Evolutionary conservation across 2,113 vertebrate genomes (phyloP), one percentile per base, ranked within the genome.

Genomic region (Drymodes brunneopygia): DNA sequence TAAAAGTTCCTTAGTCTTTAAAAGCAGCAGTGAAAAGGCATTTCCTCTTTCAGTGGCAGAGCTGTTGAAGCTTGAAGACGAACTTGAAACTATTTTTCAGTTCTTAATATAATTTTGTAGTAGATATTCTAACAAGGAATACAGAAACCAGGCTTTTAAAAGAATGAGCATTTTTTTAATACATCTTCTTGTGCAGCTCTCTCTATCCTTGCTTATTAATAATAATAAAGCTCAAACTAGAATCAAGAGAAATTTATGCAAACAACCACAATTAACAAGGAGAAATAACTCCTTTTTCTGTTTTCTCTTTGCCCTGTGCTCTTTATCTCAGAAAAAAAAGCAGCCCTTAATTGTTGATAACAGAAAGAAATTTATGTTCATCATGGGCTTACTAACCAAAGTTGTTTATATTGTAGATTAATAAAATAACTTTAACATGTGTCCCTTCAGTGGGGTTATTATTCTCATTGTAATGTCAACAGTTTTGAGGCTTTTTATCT

Each of bases 1-100:
- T 99, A 95, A 97, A 97, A 42, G 12, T 67, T 78, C 20, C 28
- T 31, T 33, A 0, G 9, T 53, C 29, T 77, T 85, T 56, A 12
- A 27, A 64, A 74, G 27, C 1, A 10, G 25, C 33, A 1, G 42
- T 58, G 72, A 50, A 70, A 64, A 71, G 36, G 33, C 10, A 6
- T 58, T 61, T 54, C n/a, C 4, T 0, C 22, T 48, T 75, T 69
- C 27, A 25, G 20, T 5, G 50, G 15, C 54, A 36, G 79, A 88
- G n/a, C 38, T 67, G 47, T 14, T 2, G 4, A 15, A 70, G 50
- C 61, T 25, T 27, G 35, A 61, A 65, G 42, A 45, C 20, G 54
- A 72, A 60, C 14, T 33, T 66, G 33, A 58, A 62, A 35, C n/a
- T 56, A 0, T 60, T 51, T 42, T 64, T 62, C 16, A 54, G 8